Percentiles rank a stretch among this genome's conserved stretches.
Conservation (phyloP, 2,113 vertebrate genomes). For the Percopsis transmontana region DNA sequence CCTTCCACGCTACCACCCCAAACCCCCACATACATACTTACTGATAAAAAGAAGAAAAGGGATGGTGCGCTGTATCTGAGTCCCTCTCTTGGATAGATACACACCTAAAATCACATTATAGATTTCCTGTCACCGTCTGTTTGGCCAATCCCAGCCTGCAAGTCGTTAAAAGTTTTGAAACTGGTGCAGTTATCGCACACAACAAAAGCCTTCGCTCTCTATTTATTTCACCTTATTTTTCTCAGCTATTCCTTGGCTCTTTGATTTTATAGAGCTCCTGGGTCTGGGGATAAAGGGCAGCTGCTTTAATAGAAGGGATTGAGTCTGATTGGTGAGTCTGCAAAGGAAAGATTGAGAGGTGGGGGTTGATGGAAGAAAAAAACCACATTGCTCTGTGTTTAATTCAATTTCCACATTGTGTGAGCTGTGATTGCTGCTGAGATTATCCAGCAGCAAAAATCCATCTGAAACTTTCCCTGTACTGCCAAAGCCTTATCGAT, state of each 20-base stretch:
- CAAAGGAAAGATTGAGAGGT: constrained; percentile 3
- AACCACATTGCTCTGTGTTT: constrained; percentile 7
- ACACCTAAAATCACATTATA: background rate
- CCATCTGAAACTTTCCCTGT: constrained; percentile 24
- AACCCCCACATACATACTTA: background rate
- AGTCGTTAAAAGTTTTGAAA: too few relatives aligned
- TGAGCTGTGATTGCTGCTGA: constrained; percentile 24
- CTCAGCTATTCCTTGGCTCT: constrained; percentile 19
- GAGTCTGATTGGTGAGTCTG: constrained; percentile 55
- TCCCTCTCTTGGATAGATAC: background rate
- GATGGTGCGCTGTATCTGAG: background rate
- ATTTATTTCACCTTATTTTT: too few relatives aligned
- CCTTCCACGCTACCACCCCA: background rate
- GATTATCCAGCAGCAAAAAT: constrained; percentile 37
- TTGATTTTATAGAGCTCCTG: constrained; percentile 14
- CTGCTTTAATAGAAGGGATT: constrained; percentile 55
- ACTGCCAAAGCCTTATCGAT: constrained; percentile 20
- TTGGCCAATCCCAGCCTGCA: background rate
- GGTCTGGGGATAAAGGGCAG: constrained; percentile 7
- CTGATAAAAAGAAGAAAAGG: background rate
- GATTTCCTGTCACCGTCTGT: constrained; percentile 1
- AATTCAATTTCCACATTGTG: constrained; percentile 33
- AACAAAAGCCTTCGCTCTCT: too few relatives aligned
- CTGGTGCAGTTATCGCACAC: too few relatives aligned
- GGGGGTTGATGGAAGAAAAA: background rate